These are phyloP conservation scores for Drosophila trapezifrons DNA, from an alignment of 1,140 invertebrate species.

Conservation along the genomic window DNA sequence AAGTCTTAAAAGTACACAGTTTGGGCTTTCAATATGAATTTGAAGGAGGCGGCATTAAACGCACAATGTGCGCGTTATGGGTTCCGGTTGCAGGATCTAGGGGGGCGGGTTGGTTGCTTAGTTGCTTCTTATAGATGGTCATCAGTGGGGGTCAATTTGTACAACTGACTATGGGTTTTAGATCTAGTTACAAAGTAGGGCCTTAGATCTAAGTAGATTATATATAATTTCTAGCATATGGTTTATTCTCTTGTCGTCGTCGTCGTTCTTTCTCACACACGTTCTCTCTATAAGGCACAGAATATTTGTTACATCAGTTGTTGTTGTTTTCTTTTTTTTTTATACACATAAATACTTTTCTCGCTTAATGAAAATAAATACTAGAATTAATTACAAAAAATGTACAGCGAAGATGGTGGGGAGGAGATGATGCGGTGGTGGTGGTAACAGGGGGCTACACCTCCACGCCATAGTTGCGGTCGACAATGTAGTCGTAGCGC, in stretches of 20 bases:
- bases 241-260: slow-evolving; percentile 46
- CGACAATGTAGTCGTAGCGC: slow-evolving; percentile 89
- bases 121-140: slow-evolving; percentile 46
- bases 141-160: slow-evolving; percentile 71
- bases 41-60: slow-evolving; percentile 57
- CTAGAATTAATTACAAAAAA: slow-evolving; percentile 77
- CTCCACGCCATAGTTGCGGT: slow-evolving; percentile 88
- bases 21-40: slow-evolving; percentile 81
- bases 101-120: slow-evolving; percentile 31
- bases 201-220: slow-evolving; percentile 48
- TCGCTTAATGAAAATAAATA: slow-evolving; percentile 77
- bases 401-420: slow-evolving; percentile 68
- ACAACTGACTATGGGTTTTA: slow-evolving; percentile 66
- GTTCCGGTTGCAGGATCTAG: slow-evolving; percentile 12
- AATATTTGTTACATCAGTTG: slow-evolving; percentile 81
- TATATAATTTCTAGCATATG: slow-evolving; percentile 64
- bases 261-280: slow-evolving; percentile 39
- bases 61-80: slow-evolving; percentile 73
- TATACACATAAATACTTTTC: slow-evolving; percentile 81
- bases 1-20: slow-evolving; percentile 74
- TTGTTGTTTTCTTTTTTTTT: slow-evolving; percentile 13
- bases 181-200: slow-evolving; percentile 36
- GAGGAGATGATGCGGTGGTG: slow-evolving; percentile 21
- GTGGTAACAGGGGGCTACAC: slow-evolving; percentile 84
- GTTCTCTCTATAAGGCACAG: slow-evolving; percentile 78